Percentiles rank a stretch among this genome's conserved stretches.
Evolutionary conservation across 1,140 invertebrate genomes (phyloP).

Genomic region (Nasonia giraulti): DNA sequence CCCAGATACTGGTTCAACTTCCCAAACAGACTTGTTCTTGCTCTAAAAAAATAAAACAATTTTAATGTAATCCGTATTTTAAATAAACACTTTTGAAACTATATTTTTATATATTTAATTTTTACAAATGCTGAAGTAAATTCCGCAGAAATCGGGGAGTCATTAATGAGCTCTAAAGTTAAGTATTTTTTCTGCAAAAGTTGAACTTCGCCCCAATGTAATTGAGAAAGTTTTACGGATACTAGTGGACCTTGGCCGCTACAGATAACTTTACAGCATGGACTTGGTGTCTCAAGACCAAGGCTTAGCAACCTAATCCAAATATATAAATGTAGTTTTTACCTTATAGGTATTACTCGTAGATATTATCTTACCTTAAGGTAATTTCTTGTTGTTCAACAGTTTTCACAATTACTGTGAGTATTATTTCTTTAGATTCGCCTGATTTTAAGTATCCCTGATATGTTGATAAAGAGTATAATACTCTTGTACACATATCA

Average conservation of each 20-base stretch:
- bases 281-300: slow-evolving; percentile 52
- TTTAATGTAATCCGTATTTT: slow-evolving; percentile 1
- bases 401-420: slow-evolving; percentile 59
- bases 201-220: slow-evolving; percentile 67
- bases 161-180: slow-evolving; percentile 66
- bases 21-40: slow-evolving; percentile 56
- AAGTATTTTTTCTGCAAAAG: slow-evolving; percentile 61
- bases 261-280: slow-evolving; percentile 64
- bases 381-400: slow-evolving; percentile 57
- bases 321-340: background rate
- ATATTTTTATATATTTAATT: background rate
- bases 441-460: slow-evolving; percentile 61
- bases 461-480: slow-evolving; percentile 59
- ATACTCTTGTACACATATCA: background rate
- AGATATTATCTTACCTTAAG: slow-evolving; percentile 52
- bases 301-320: slow-evolving; percentile 60
- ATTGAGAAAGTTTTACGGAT: slow-evolving; percentile 59
- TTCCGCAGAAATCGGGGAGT: slow-evolving; percentile 71
- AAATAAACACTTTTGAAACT: slow-evolving; percentile 5
- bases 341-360: background rate
- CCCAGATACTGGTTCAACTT: slow-evolving; percentile 47
- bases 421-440: slow-evolving; percentile 54
- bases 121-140: slow-evolving; percentile 63
- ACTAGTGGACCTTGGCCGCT: slow-evolving; percentile 72
- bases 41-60: slow-evolving; percentile 48